Percentiles rank a stretch among this genome's conserved stretches.
These are phyloP conservation scores for Buteo buteo DNA, from an alignment of 2,113 vertebrate species.

Conservation along the genomic window DNA sequence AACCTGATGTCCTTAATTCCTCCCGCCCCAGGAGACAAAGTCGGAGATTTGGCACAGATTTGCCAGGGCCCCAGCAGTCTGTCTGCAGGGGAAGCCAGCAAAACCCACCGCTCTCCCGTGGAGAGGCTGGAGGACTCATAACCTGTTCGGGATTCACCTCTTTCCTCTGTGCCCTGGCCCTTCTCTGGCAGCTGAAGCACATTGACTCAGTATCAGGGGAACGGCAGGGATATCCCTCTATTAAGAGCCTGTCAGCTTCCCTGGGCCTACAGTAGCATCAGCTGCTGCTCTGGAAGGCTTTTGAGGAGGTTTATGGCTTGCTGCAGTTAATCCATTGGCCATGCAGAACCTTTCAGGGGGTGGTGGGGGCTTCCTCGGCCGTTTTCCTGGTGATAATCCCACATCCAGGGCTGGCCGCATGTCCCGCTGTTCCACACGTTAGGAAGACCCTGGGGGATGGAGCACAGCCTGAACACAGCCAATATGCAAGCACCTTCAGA, in stretches of 20 bases:
- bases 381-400: background rate
- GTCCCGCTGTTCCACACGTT: background rate
- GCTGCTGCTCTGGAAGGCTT: background rate
- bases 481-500: background rate
- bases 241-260: background rate
- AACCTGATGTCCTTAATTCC: background rate
- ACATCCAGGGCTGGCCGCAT: accelerated
- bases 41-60: background rate
- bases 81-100: background rate
- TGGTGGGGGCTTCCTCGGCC: background rate
- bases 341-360: background rate
- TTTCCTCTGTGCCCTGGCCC: background rate
- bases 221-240: background rate
- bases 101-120: background rate
- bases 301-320: background rate
- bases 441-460: background rate
- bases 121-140: background rate
- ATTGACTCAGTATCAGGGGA: accelerated
- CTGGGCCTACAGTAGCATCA: background rate
- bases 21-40: background rate
- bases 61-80: background rate
- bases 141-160: background rate
- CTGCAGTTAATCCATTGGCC: background rate
- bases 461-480: background rate
- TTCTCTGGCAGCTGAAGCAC: background rate